Conservation (phyloP, 2,113 vertebrate genomes). For the Macrotis lagotis region DNA sequence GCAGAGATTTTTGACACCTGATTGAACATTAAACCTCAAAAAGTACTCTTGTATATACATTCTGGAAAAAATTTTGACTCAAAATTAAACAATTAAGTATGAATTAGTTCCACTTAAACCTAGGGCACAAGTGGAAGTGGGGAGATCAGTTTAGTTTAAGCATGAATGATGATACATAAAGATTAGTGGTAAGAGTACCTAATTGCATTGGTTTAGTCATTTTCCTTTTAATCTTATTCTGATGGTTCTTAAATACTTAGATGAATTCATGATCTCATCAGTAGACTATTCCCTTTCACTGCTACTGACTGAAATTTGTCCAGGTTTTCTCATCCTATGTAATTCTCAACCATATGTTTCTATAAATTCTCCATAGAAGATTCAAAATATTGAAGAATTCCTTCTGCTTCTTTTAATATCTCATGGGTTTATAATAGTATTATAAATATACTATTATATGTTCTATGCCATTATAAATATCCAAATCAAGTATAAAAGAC, state of each 20-base stretch:
- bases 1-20: not conserved
- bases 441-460: no score
- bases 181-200: not conserved
- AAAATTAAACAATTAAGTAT: not conserved
- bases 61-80: not conserved
- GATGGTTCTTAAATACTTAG: conserved; percentile 19
- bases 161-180: not conserved
- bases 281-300: not conserved
- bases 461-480: no score
- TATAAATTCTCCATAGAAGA: not conserved
- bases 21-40: not conserved
- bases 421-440: not conserved
- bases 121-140: not conserved
- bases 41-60: not conserved
- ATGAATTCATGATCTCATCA: not conserved
- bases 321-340: not conserved
- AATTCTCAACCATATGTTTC: not conserved
- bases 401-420: not conserved
- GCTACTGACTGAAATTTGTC: not conserved
- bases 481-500: no score
- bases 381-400: not conserved
- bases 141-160: not conserved
- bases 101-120: not conserved
- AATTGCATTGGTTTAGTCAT: not conserved
- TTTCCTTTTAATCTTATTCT: conserved; percentile 44